phyloP scores from a whole-genome alignment of 2,888 invertebrate species.

The Zonitis immaculata region DNA sequence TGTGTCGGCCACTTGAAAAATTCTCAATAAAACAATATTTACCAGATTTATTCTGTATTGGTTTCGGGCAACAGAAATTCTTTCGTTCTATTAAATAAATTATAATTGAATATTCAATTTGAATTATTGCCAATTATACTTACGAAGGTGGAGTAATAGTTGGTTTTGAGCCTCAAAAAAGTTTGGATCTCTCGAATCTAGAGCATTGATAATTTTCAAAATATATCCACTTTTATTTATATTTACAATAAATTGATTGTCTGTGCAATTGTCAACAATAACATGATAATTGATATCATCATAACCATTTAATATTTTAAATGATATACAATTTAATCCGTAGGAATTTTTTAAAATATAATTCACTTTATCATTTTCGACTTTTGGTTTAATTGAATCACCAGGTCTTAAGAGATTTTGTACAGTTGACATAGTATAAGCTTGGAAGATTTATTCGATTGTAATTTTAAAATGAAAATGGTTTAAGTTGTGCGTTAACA shows the following conservation, averaged over 20 bases:
- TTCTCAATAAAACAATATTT: slow-evolving; percentile 57
- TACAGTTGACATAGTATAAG: neutral
- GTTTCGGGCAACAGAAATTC: slow-evolving; percentile 63
- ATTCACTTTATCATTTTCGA: slow-evolving; percentile 53
- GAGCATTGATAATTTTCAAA: slow-evolving; percentile 76
- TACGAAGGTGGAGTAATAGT: slow-evolving; percentile 66
- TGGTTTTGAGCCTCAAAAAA: slow-evolving; percentile 73
- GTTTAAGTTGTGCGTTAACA: no score
- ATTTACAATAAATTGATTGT: slow-evolving; percentile 50
- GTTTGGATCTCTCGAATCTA: slow-evolving; percentile 66
- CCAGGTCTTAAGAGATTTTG: slow-evolving; percentile 47
- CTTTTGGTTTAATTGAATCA: slow-evolving; percentile 54
- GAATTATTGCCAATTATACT: slow-evolving; percentile 34
- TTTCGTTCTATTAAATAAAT: slow-evolving; percentile 57
- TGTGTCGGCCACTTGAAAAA: slow-evolving; percentile 54
- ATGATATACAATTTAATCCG: slow-evolving; percentile 55
- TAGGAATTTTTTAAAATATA: slow-evolving; percentile 57
- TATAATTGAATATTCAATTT: slow-evolving; percentile 13
- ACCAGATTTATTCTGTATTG: slow-evolving; percentile 64
- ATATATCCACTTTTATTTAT: slow-evolving; percentile 64
- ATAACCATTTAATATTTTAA: slow-evolving; percentile 66
- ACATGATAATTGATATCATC: slow-evolving; percentile 76
- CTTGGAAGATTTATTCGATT: no score
- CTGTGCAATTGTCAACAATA: slow-evolving; percentile 56
- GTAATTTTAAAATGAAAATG: neutral